A percentile compares a stretch with the other conserved stretches of the same genome.
Conservation (phyloP, 2,797 vertebrate genomes). For the Melanotaenia parkinsoni region DNA sequence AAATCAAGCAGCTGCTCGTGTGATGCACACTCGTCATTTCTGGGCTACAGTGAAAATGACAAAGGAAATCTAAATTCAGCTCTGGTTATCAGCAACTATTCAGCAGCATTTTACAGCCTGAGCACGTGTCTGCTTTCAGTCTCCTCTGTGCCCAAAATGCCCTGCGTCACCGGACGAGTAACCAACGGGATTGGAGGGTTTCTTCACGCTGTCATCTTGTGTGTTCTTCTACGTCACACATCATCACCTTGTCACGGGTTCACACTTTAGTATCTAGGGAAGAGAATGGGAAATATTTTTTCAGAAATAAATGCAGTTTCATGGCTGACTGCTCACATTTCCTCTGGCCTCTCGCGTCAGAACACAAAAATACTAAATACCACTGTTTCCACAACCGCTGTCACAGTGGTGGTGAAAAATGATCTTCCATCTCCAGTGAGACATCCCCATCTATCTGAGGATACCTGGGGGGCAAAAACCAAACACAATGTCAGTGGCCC, state of each 20-base stretch:
- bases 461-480: conserved; percentile 45
- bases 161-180: conserved; percentile 48
- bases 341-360: neutral
- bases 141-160: conserved; percentile 13
- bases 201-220: conserved; percentile 53
- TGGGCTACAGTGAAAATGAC: neutral
- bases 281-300: neutral
- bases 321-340: neutral
- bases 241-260: conserved; percentile 43
- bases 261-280: conserved; percentile 21
- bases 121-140: conserved; percentile 14
- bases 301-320: neutral
- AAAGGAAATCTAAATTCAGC: neutral
- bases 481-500: conserved; percentile 50
- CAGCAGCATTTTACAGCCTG: conserved; percentile 8
- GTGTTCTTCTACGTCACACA: conserved; percentile 59
- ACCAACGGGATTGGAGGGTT: conserved; percentile 56
- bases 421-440: conserved; percentile 34
- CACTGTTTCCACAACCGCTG: neutral
- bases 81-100: conserved; percentile 15
- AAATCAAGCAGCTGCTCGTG: neutral
- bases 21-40: neutral
- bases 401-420: neutral
- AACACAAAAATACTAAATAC: neutral
- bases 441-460: conserved; percentile 32